Evolutionary conservation across 2,113 vertebrate species (phyloP), one percentile per base, ranked within the genome.

Genomic region (Hylia prasina): DNA sequence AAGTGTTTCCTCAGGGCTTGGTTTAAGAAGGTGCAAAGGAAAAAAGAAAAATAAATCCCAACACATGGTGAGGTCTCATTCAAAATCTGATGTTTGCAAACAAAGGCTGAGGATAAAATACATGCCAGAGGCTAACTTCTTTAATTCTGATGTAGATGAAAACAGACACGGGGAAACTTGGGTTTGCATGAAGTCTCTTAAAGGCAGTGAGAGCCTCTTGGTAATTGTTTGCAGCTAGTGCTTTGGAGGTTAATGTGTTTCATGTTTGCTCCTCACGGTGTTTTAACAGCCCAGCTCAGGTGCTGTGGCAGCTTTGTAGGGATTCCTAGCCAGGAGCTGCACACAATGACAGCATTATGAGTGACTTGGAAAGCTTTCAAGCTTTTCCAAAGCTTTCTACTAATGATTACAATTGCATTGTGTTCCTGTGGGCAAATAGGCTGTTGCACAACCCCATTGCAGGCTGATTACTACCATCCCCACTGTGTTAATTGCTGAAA

Each of bases 401-500:
- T 94, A 91, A 53, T 44, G 65, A 82, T 25, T 78, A 44, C 30
- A 78, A n/a, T 82, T 58, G 37, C 21, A 8, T 17, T 66, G 50
- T 40, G 61, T 45, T 45, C 65, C 87, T 89, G 61, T 76, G 83
- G 83, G 78, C 35, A 90, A 81, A 94, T 68, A 87, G 42, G 42
- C 70, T 87, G 70, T 45, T 91, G 78, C n/a, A 22, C 18, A 19
- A 78, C 53, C 71, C 69, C 1, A 0, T 31, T 87, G 47, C 65
- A 69, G 65, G 61, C 69, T 89, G 65, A 91, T 94, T 91, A 45
- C 65, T 72, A 33, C 83, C 28, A 13, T 92, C 82, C 76, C 81
- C 11, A 33, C 78, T 76, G 87, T 50, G 84, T 65, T 95, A 96
- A 93, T 94, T 87, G 70, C 79, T 90, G 81, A 89, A 82, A 91